These are phyloP conservation scores for Physella acuta DNA, from an alignment of 1,140 invertebrate genomes.

Conservation along the genomic window DNA sequence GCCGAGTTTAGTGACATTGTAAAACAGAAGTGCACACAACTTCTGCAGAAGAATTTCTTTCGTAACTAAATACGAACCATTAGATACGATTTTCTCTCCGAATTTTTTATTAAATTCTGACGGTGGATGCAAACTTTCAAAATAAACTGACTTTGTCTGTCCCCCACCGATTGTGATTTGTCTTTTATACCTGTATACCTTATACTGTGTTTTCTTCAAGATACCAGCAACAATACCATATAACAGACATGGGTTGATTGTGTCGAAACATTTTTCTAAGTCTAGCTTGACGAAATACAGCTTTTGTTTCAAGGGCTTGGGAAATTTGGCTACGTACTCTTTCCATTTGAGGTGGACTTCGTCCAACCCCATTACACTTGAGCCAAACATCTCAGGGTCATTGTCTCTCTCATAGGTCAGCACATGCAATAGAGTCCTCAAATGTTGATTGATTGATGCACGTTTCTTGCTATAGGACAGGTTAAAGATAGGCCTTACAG, in stretches of 20 bases:
- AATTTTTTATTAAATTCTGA: background rate
- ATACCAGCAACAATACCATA: background rate
- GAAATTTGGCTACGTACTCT: background rate
- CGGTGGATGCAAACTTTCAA: background rate
- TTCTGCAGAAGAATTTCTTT: constrained; percentile 7
- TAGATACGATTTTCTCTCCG: background rate
- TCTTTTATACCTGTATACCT: constrained; percentile 13
- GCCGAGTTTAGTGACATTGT: constrained; percentile 6
- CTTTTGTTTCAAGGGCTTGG: background rate
- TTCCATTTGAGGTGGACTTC: constrained; percentile 10
- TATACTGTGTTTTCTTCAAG: background rate
- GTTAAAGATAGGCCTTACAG: constrained; percentile 10
- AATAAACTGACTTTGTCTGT: background rate
- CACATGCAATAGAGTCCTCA: constrained; percentile 11
- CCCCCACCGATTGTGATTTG: background rate
- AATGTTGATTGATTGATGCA: constrained; percentile 2
- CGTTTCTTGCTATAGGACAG: background rate
- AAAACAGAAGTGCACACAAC: constrained; percentile 7
- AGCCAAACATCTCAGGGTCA: constrained; percentile 5
- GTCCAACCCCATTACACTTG: background rate
- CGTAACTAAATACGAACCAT: constrained; percentile 8
- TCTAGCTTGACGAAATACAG: constrained; percentile 17
- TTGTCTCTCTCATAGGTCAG: constrained; percentile 10
- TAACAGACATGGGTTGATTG: constrained; percentile 15
- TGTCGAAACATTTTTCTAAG: constrained; percentile 21